Percentiles rank a stretch among this genome's conserved stretches.
These are phyloP conservation scores for Amphilophus citrinellus DNA, from an alignment of 2,113 vertebrate genomes.

Conservation along the genomic window DNA sequence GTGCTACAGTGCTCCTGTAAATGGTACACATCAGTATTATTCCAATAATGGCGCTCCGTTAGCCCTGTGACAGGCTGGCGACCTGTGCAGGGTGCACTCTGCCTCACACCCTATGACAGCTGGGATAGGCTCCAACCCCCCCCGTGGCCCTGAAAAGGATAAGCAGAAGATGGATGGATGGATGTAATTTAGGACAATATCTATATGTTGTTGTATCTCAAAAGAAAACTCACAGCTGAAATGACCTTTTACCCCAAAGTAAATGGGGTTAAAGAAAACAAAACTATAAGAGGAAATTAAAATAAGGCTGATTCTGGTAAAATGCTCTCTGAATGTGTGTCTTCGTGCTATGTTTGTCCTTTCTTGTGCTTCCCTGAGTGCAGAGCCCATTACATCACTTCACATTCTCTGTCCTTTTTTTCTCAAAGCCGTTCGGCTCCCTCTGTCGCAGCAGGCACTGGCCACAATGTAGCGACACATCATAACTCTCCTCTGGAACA, in stretches of 20 bases:
- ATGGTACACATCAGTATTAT: neutral
- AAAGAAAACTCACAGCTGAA: neutral
- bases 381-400: conserved; percentile 48
- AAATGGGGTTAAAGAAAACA: conserved; percentile 18
- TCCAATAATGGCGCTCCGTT: neutral
- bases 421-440: conserved; percentile 4
- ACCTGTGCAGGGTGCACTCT: no score
- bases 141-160: no score
- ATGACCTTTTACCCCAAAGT: neutral
- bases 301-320: conserved; percentile 9
- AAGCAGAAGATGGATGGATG: no score
- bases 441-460: conserved; percentile 37
- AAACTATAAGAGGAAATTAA: conserved; percentile 22
- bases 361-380: neutral
- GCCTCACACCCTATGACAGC: no score
- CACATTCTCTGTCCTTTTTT: conserved; percentile 37
- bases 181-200: neutral
- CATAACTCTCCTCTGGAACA: conserved; percentile 55
- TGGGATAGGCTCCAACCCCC: no score
- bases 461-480: conserved; percentile 34
- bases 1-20: neutral
- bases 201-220: neutral
- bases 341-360: conserved; percentile 10
- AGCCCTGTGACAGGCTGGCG: no score
- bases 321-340: neutral